These are phyloP conservation scores for Bombyx huttoni DNA, from an alignment of 2,888 invertebrate species.

Conservation along the genomic window DNA sequence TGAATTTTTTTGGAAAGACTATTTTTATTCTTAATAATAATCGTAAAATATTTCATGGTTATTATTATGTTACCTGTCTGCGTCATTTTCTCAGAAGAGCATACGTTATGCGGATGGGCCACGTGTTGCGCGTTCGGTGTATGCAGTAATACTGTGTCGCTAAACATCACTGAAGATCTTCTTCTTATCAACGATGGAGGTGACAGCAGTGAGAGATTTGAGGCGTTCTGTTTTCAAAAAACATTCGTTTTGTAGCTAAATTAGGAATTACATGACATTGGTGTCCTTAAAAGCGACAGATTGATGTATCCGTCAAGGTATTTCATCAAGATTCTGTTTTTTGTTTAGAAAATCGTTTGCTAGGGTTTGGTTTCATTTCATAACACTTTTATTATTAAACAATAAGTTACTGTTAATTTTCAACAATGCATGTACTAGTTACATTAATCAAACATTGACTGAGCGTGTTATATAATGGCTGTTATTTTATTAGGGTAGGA, in stretches of 20 bases:
- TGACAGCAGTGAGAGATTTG: constrained; percentile 78
- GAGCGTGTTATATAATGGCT: not conserved
- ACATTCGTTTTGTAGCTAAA: not conserved
- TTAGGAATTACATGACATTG: too few relatives aligned
- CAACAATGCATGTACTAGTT: not conserved
- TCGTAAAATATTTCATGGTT: too few relatives aligned
- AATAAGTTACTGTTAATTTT: too few relatives aligned
- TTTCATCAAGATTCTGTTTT: too few relatives aligned
- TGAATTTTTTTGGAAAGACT: too few relatives aligned
- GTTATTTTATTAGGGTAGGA: not conserved
- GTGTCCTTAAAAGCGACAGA: too few relatives aligned
- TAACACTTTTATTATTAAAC: too few relatives aligned
- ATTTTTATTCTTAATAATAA: too few relatives aligned
- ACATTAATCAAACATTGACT: not conserved
- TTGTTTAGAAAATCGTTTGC: too few relatives aligned
- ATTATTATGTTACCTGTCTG: constrained; percentile 75
- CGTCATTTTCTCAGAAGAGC: constrained; percentile 91
- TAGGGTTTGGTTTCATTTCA: too few relatives aligned
- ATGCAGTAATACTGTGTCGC: constrained; percentile 85
- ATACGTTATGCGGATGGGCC: constrained; percentile 69
- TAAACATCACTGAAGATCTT: constrained; percentile 91
- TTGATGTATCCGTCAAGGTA: too few relatives aligned
- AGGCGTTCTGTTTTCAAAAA: constrained; percentile 66
- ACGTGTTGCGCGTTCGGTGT: constrained; percentile 40
- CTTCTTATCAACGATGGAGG: constrained; percentile 81